Percentiles rank a stretch among this genome's conserved stretches.
These are phyloP conservation scores for Phaethornis superciliosus DNA, from an alignment of 2,113 vertebrate genomes.

Conservation along the genomic window DNA sequence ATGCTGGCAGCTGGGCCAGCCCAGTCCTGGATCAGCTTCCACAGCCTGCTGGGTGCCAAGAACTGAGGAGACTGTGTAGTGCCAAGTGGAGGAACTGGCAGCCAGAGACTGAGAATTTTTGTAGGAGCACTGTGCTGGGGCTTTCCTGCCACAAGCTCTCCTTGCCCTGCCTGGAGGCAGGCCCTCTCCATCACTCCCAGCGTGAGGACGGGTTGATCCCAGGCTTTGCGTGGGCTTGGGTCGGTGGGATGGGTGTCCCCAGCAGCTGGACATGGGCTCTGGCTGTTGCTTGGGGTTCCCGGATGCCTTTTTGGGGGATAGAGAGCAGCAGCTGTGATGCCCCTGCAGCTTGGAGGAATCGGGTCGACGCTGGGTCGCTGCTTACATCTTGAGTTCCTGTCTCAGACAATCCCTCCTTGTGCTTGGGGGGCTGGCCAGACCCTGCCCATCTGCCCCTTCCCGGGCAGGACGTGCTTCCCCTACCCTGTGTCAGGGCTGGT, in stretches of 20 bases:
- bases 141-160: not conserved
- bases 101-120: not conserved
- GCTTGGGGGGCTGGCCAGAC: not conserved
- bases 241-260: not conserved
- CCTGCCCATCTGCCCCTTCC: fast-evolving
- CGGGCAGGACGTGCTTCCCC: not conserved
- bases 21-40: not conserved
- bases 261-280: not conserved
- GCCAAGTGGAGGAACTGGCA: not conserved
- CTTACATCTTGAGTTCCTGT: not conserved
- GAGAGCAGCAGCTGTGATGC: not conserved
- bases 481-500: slow-evolving; percentile 48
- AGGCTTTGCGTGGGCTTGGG: not conserved
- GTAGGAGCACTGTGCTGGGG: not conserved
- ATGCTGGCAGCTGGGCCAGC: not conserved
- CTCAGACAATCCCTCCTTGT: not conserved
- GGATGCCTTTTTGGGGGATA: not conserved
- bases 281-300: not conserved
- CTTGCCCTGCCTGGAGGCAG: not conserved
- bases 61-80: not conserved
- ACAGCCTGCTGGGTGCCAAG: not conserved
- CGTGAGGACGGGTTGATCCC: not conserved
- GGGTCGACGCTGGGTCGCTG: not conserved
- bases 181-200: fast-evolving
- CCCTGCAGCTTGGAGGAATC: not conserved